Conservation (phyloP, 2,113 vertebrate species). For the Odontesthes bonariensis region DNA sequence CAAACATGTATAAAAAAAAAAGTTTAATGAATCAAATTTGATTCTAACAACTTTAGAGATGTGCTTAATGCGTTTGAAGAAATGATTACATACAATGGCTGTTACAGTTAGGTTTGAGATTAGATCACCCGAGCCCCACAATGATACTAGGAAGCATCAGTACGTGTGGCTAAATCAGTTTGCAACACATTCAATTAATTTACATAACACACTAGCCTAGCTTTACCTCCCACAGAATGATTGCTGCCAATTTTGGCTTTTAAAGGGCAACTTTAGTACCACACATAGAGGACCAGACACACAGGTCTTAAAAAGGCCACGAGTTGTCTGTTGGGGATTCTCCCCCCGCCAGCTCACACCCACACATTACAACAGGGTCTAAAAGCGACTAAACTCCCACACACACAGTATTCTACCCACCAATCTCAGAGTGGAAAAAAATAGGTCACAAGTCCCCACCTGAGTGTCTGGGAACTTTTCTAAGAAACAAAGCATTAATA, state of each 20-base stretch:
- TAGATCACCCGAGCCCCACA: conserved; percentile 24
- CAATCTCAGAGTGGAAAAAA: conserved; percentile 75
- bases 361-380: conserved; percentile 59
- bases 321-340: conserved; percentile 70
- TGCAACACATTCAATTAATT: conserved; percentile 36
- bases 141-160: conserved; percentile 16
- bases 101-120: conserved; percentile 32
- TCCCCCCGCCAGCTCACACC: conserved; percentile 58
- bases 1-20: too few species aligned
- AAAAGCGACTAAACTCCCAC: conserved; percentile 65
- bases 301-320: conserved; percentile 51
- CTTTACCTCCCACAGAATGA: conserved; percentile 19
- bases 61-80: background rate
- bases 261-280: conserved; percentile 53
- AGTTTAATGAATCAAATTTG: too few species aligned
- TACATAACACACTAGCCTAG: conserved; percentile 23
- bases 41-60: background rate
- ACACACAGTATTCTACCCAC: conserved; percentile 53
- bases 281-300: conserved; percentile 41
- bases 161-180: conserved; percentile 36
- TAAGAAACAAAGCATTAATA: conserved; percentile 54
- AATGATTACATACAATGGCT: background rate
- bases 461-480: conserved; percentile 69
- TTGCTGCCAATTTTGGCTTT: conserved; percentile 34
- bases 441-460: conserved; percentile 72